Conservation (phyloP, 2,888 invertebrate species). For the Pelosia muscerda region DNA sequence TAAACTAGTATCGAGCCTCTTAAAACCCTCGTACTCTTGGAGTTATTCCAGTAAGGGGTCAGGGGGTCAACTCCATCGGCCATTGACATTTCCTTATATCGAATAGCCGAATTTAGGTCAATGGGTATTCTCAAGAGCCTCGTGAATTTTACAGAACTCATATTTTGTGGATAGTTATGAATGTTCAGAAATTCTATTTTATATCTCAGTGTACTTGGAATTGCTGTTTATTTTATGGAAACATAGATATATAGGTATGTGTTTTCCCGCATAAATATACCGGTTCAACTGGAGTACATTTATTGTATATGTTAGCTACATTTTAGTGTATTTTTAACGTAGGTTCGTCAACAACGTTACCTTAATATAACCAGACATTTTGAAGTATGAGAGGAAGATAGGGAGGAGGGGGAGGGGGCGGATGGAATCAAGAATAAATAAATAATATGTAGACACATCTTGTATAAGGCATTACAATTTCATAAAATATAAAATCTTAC, state of each 20-base stretch:
- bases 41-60: constrained; percentile 29
- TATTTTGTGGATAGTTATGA: background rate
- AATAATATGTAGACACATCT: too few species aligned
- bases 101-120: constrained; percentile 52
- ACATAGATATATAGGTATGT: background rate
- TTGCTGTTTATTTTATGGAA: background rate
- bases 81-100: constrained; percentile 51
- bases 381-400: too few species aligned
- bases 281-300: background rate
- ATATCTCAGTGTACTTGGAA: background rate
- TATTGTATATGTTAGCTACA: too few species aligned
- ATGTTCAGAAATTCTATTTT: background rate
- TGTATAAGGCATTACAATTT: too few species aligned
- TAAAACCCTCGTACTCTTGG: constrained; percentile 6
- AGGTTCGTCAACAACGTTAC: too few species aligned
- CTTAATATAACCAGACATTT: too few species aligned
- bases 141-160: constrained; percentile 5
- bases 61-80: constrained; percentile 43
- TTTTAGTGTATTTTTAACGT: too few species aligned
- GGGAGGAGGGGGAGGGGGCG: too few species aligned
- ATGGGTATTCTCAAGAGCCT: constrained; percentile 38
- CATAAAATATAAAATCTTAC: too few species aligned
- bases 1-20: background rate
- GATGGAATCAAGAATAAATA: too few species aligned
- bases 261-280: background rate